Evolutionary conservation across 2,113 vertebrate species (phyloP).

Genomic region (Genyomyrus donnyi): DNA sequence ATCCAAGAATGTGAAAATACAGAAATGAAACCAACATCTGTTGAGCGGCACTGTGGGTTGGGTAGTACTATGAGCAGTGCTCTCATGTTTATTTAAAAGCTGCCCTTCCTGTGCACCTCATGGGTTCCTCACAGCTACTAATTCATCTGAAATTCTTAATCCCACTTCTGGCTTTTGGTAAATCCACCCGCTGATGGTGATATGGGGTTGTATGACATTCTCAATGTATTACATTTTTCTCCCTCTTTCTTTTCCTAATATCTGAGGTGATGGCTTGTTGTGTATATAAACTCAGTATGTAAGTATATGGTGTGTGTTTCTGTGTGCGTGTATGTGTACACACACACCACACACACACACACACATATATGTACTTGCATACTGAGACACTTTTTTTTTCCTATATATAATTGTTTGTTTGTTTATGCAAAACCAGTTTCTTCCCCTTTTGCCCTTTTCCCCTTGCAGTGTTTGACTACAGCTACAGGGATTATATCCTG

Average conservation of each 20-base stretch:
- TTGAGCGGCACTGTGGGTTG: background rate
- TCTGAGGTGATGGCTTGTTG: background rate
- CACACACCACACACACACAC: no score
- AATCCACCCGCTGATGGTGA: background rate
- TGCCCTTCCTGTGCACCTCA: background rate
- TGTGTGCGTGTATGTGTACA: background rate
- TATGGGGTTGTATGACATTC: background rate
- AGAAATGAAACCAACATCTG: constrained; percentile 1
- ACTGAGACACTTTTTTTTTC: no score
- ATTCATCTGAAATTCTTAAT: background rate
- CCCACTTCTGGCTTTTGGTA: background rate
- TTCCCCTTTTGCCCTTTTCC: constrained; percentile 19
- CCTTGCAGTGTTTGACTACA: constrained; percentile 85
- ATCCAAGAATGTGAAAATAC: background rate
- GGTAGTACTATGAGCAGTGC: background rate
- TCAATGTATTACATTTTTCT: background rate
- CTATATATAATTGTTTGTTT: no score
- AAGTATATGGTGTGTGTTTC: background rate
- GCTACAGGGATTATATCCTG: constrained; percentile 90
- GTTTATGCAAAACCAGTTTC: background rate
- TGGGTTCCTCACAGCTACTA: background rate
- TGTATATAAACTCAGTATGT: background rate
- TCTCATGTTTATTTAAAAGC: background rate
- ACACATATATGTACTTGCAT: background rate
- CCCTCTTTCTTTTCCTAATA: background rate